These are phyloP conservation scores for Fregata magnificens DNA, from an alignment of 2,113 vertebrate genomes.

Conservation along the genomic window DNA sequence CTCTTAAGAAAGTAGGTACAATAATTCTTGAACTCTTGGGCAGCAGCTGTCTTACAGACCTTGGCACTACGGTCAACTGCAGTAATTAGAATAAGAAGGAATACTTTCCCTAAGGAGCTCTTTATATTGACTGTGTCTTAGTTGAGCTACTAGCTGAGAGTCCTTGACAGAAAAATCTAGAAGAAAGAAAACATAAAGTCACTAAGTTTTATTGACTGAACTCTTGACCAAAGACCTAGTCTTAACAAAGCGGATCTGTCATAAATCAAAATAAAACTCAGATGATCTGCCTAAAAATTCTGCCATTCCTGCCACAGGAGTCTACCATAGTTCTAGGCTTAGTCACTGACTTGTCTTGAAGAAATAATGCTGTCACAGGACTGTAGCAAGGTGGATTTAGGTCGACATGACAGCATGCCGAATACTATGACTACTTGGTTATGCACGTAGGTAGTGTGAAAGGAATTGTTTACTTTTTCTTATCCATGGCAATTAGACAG, in stretches of 20 bases:
- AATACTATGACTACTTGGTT: not conserved
- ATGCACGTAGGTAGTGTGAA: not conserved
- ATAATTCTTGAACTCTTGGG: not conserved
- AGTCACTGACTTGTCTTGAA: not conserved
- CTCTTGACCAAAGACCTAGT: not conserved
- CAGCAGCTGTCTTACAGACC: not conserved
- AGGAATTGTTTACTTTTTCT: slow-evolving; percentile 3
- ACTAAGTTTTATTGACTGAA: not conserved
- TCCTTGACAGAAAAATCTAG: not conserved
- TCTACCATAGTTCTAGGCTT: not conserved
- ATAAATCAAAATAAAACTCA: not conserved
- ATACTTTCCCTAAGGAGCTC: not conserved
- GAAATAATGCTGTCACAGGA: not conserved
- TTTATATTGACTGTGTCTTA: not conserved
- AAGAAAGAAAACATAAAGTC: not conserved
- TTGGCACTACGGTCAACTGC: not conserved
- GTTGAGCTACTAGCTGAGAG: not conserved
- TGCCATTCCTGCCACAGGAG: not conserved
- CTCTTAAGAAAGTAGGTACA: not conserved
- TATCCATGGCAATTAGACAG: not conserved
- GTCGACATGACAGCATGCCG: not conserved
- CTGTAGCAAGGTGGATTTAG: not conserved
- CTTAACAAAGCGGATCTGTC: not conserved
- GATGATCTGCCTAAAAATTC: not conserved
- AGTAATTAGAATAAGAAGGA: not conserved